A percentile compares a stretch with the other conserved stretches of the same genome.
Evolutionary conservation across 2,113 vertebrate species (phyloP).

Genomic region (Chaetops frenatus): DNA sequence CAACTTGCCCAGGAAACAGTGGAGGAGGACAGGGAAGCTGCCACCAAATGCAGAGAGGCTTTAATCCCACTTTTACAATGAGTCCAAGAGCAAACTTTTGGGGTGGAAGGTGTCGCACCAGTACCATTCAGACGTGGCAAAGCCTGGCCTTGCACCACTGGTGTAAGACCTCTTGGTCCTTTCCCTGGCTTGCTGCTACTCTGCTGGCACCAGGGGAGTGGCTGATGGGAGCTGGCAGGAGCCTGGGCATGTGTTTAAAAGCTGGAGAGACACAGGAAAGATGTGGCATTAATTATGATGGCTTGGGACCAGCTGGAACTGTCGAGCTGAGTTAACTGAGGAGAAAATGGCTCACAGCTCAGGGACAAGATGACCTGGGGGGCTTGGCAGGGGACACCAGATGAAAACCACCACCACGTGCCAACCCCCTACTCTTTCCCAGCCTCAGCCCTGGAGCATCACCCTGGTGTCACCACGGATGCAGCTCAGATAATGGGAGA

Average conservation of each 20-base stretch:
- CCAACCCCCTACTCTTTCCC: neutral
- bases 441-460: neutral
- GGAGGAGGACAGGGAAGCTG: neutral
- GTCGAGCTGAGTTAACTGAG: slow-evolving; percentile 26
- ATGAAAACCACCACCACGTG: neutral
- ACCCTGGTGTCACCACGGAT: neutral
- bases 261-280: neutral
- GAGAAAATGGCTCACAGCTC: slow-evolving; percentile 55
- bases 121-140: neutral
- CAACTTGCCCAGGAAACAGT: neutral
- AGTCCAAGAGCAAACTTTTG: neutral
- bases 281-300: neutral
- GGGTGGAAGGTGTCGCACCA: neutral
- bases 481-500: neutral
- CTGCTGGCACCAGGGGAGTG: neutral
- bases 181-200: neutral
- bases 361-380: neutral
- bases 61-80: neutral
- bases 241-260: neutral
- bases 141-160: neutral
- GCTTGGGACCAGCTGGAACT: slow-evolving; percentile 53
- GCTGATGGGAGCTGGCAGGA: neutral
- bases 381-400: neutral
- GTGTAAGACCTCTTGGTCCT: neutral
- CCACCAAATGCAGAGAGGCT: neutral